phyloP scores from a whole-genome alignment of 2,888 invertebrate species.

The Abrostola triplasia region DNA sequence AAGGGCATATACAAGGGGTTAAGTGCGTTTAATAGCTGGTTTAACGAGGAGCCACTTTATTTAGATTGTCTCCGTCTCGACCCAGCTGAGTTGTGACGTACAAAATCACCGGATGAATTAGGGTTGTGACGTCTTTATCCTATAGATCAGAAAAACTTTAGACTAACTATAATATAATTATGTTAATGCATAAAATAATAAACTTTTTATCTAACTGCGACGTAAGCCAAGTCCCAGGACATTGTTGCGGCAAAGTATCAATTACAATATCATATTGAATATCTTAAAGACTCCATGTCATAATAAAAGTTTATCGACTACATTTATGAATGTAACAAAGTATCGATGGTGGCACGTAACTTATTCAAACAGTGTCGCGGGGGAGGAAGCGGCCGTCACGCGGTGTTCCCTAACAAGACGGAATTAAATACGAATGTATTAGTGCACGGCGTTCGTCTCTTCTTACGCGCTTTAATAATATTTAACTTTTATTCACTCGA shows the following conservation, averaged over 20 bases:
- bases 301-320: slow-evolving; percentile 53
- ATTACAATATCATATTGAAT: slow-evolving; percentile 32
- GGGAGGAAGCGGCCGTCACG: slow-evolving; percentile 82
- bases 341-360: slow-evolving; percentile 63
- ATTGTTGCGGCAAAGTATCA: slow-evolving; percentile 27
- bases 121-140: slow-evolving; percentile 49
- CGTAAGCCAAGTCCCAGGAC: slow-evolving; percentile 26
- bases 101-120: slow-evolving; percentile 57
- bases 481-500: slow-evolving; percentile 77
- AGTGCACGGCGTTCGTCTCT: slow-evolving; percentile 66
- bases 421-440: slow-evolving; percentile 84
- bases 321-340: slow-evolving; percentile 55
- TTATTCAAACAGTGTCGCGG: slow-evolving; percentile 78
- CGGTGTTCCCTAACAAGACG: slow-evolving; percentile 77
- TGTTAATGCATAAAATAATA: slow-evolving; percentile 11
- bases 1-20: slow-evolving; percentile 66
- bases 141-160: slow-evolving; percentile 29
- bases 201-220: slow-evolving; percentile 10
- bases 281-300: slow-evolving; percentile 30
- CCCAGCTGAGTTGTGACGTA: slow-evolving; percentile 45
- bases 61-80: slow-evolving; percentile 67
- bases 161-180: slow-evolving; percentile 19
- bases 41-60: slow-evolving; percentile 77
- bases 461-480: slow-evolving; percentile 76
- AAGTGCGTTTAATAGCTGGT: slow-evolving; percentile 72